phyloP scores from a whole-genome alignment of 2,113 vertebrate genomes.

The Lanius ludovicianus region DNA sequence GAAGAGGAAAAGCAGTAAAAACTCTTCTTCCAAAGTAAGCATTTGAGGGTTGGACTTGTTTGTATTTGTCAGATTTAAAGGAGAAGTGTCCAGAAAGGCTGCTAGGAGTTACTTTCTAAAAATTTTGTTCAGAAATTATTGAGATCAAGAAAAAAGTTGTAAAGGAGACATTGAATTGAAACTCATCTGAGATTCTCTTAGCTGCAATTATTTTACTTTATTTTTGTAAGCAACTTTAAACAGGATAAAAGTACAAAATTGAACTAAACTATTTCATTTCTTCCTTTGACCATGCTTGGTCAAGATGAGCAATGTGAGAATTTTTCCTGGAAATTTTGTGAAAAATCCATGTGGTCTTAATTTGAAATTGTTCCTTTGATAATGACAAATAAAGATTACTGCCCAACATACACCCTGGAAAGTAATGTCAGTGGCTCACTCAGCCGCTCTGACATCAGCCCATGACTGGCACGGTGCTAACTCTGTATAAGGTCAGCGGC shows the following conservation, averaged over 20 bases:
- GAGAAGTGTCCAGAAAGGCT: neutral
- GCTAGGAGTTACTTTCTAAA: neutral
- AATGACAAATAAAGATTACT: neutral
- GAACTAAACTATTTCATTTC: neutral
- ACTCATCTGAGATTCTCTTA: neutral
- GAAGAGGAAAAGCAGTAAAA: neutral
- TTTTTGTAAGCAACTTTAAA: neutral
- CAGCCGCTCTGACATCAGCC: neutral
- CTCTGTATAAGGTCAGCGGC: neutral
- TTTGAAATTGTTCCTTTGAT: neutral
- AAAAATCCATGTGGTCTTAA: neutral
- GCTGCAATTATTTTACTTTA: neutral
- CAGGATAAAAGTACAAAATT: neutral
- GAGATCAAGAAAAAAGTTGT: neutral
- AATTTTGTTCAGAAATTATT: neutral
- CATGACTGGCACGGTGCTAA: rapidly evolving
- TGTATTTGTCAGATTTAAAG: neutral
- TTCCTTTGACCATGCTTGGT: neutral
- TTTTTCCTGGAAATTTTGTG: neutral
- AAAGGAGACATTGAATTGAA: neutral
- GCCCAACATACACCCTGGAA: neutral
- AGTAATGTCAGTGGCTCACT: rapidly evolving
- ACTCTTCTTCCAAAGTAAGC: neutral
- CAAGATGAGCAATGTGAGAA: neutral
- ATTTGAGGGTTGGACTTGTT: neutral